phyloP scores from a whole-genome alignment of 2,888 invertebrate genomes.

The Agrotis clavis region DNA sequence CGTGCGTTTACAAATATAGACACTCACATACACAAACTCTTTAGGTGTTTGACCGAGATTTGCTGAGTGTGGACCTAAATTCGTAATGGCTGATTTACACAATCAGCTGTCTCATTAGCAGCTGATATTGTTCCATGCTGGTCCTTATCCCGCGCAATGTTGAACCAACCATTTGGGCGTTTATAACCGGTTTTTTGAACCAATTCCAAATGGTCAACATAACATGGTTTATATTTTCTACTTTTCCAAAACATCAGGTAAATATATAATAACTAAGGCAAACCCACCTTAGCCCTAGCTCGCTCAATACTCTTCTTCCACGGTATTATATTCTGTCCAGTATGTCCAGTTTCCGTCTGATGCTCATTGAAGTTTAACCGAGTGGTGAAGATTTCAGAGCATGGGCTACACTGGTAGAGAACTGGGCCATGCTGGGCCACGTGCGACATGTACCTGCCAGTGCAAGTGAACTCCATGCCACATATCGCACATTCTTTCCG shows the following conservation, averaged over 20 bases:
- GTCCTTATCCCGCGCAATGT: no score
- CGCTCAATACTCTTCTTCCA: conserved; percentile 48
- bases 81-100: no score
- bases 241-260: background rate
- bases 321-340: conserved; percentile 84
- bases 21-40: no score
- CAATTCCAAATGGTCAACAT: no score
- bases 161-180: no score
- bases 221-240: background rate
- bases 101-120: background rate
- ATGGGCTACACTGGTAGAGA: conserved; percentile 91
- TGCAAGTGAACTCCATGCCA: conserved; percentile 84
- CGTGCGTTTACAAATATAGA: no score
- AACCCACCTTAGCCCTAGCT: conserved; percentile 36
- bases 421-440: conserved; percentile 92
- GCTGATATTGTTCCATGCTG: background rate
- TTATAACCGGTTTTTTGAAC: no score
- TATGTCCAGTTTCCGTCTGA: conserved; percentile 90
- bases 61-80: no score
- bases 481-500: conserved; percentile 87
- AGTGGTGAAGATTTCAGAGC: conserved; percentile 86
- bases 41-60: no score
- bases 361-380: conserved; percentile 90
- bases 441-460: conserved; percentile 90
- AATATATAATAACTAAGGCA: background rate